Base-by-base conservation (phyloP, 2,888 invertebrate genomes). In the Cerceris ruficornis region DNA sequence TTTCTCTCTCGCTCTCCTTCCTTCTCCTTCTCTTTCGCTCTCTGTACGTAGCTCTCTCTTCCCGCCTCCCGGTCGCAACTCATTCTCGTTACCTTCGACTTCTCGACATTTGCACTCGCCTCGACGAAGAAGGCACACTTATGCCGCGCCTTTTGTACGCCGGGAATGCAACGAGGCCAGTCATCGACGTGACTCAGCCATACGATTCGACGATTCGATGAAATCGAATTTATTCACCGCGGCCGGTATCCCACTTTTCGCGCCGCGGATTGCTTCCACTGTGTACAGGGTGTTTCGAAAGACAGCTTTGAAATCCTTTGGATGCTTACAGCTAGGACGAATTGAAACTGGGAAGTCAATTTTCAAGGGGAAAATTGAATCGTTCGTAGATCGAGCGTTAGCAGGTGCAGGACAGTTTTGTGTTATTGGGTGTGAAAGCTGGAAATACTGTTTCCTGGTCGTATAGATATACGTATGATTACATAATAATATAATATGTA, bases 31-130 rank as follows among this genome's bases (percentile, higher is more conserved):
- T 69, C 64, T 58, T 39, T 70, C 74, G 28, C 28, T 2, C 28
- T 41, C 52, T 57, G 42, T 50, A 52, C 17, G 46, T 17, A 60
- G 66, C 65, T 73, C 73, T 75, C 66, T 65, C 15, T 57, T 75
- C 49, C 55, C 69, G 49, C 60, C 54, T 46, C 60, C 69, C 60
- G 64, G 65, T 52, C 15, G 59, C 61, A 54, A 72, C 72, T 66
- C 75, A 72, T 68, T 58, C 83, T 84, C 79, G 85, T 83, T 83
- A 82, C 85, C 83, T 75, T 80, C 84, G 85, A 82, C 84, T 83
- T 70, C 60, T 65, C 85, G 85, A 82, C 80, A 80, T 85, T 85
- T 82, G 68, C 85, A 80, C 85, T 85, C 82, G 17, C 68, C 67
- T 42, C 73, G 64, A 59, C 58, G 71, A 73, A 72, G 75, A 69